Base-by-base conservation (phyloP, 2,797 vertebrate genomes). In the Dicrostonyx torquatus region DNA sequence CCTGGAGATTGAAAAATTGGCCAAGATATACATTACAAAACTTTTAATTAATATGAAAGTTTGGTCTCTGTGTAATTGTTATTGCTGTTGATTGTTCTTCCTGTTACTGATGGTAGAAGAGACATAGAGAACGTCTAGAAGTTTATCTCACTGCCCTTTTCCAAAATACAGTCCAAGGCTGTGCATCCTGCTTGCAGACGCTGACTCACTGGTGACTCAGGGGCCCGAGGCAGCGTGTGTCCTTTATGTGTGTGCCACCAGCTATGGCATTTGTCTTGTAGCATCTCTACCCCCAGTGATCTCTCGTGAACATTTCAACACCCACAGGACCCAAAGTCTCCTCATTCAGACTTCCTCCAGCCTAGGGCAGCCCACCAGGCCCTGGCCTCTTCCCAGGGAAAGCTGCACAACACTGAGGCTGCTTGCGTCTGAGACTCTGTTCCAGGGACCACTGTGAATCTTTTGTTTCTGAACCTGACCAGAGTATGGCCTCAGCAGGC, bases 141-240 rank as follows among this genome's bases (percentile, higher is more conserved):
- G 89, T 83, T 75, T 9, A 84, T 87, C 87, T 79, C 85, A 82
- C 82, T 92, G 77, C 55, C 93, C n/a, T 77, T 26, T 95, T 92
- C 3, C 29, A 60, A 79, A 84, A 48, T 2, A 60, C 62, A 85
- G 37, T 34, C 29, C 29, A 7, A 40, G 40, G 85, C 97, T 88
- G 0, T 90, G 93, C 66, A 77, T 70, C 91, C 70, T 91, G 37
- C 60, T 87, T 4, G 1, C 43, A 92, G 95, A 75, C 4, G 1
- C 1, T 91, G 95, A 85, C 48, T 98, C 97, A 91, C 34, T 31
- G 95, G 94, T 97, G 96, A 94, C 6, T 10, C 73, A 87, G 6
- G 84, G 18, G 50, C 29, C 94, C 82, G 90, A 78, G 85, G 86
- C 72, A 95, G 93, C 43, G 6, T n/a, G 68, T 94, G 93, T 70